Conservation (phyloP, 2,113 vertebrate species). For the Zapornia atra region DNA sequence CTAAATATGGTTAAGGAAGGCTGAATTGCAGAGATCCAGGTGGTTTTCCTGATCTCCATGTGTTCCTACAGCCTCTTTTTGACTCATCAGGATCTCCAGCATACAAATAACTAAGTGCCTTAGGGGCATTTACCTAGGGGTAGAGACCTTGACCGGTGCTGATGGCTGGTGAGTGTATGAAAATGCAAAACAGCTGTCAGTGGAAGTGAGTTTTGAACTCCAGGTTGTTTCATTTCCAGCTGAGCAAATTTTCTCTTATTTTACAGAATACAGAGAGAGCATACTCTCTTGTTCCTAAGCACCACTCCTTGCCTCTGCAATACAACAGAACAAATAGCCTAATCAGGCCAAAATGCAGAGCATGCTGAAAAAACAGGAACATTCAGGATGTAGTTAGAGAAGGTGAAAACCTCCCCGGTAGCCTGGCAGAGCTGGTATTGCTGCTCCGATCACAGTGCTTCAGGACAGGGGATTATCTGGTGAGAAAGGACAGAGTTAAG, state of each 20-base stretch:
- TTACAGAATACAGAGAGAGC: conserved; percentile 23
- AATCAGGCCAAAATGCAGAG: conserved; percentile 58
- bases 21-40: background rate
- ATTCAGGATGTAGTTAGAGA: background rate
- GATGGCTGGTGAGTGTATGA: background rate
- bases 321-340: conserved; percentile 56
- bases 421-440: background rate
- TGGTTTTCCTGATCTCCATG: background rate
- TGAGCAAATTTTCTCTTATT: conserved; percentile 51
- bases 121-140: background rate
- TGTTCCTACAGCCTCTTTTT: background rate
- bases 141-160: background rate
- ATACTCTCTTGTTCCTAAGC: conserved; percentile 21
- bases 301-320: background rate
- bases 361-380: conserved; percentile 35
- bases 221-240: conserved; percentile 33
- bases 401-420: background rate
- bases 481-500: background rate
- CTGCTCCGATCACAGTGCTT: background rate
- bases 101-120: background rate
- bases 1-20: background rate
- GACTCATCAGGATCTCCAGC: background rate
- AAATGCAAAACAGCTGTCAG: conserved; percentile 24
- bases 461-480: background rate
- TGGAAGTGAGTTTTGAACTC: conserved; percentile 38